Base-by-base conservation (phyloP, 2,888 invertebrate genomes). In the Drosophila nr. fundita region DNA sequence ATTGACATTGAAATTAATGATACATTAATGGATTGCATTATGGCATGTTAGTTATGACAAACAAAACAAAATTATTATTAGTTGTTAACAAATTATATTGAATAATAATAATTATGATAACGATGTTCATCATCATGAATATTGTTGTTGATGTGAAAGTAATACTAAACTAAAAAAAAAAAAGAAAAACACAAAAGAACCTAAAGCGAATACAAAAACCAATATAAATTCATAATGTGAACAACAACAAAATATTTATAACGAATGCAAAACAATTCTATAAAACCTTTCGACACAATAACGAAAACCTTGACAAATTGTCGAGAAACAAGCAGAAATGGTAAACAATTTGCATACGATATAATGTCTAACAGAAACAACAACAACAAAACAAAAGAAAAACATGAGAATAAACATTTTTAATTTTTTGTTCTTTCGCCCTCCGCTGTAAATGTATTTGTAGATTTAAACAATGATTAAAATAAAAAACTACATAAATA, bases 361-460 rank as follows among this genome's bases (percentile, higher is more conserved):
- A 82, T 64, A 80, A 80, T 61, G 48, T 77, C 48, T 68, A 70
- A 74, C 67, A 73, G 87, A 68, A 85, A 73, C 72, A 72, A 86
- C 74, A 80, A 81, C 77, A 82, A 79, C 73, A 83, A 78, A 68
- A 83, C 45, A 45, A 45, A 45, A 78, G 73, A 83, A 83, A 83
- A 84, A 83, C 83, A 91, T 82, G 87, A 89, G 80, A 89, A 85
- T 79, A 89, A 83, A 89, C 83, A 90, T 81, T 80, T 82, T 89
- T 91, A 91, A 90, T 91, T 92, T 91, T 92, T 91, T 91, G 91
- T 92, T 92, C 89, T 92, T 92, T 92, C 91, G 92, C 92, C 92
- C 92, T 92, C 92, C 92, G 92, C 92, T 92, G 92, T 92, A 92
- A 92, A 92, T 92, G 92, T 92, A 92, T 92, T 87, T 92, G 92